Evolutionary conservation across 35 echinoderm and acorn worm genomes (phyloP), one percentile per base, ranked within the genome.

Genomic region (Acanthaster planci): DNA sequence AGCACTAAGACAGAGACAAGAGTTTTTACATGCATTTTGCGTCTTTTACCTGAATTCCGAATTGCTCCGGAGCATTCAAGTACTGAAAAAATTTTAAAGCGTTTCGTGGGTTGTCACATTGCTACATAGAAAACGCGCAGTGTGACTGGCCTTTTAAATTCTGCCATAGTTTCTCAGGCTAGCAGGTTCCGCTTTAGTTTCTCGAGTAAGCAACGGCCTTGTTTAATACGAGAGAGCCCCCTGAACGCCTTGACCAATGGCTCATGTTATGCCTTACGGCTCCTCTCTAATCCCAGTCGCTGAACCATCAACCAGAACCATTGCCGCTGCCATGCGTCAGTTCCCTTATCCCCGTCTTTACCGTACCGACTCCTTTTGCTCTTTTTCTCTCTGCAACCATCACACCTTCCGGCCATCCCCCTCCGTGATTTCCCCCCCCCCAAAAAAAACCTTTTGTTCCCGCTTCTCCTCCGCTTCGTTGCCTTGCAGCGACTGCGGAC

Each of bases 391-490:
- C n/a, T n/a, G n/a, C n/a, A n/a, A n/a, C 64, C 14, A 21, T 34
- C 64, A 26, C 34, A 1, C 64, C 64, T 72, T 10, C 64, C 64
- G 64, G 64, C 64, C 64, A 72, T 72, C 30, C 64, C 64, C 64
- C 23, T 14, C 64, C 42, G 42, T 72, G 64, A 72, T 34, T 72
- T 26, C 64, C 34, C 26, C 64, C n/a, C n/a, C n/a, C n/a, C n/a
- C n/a, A n/a, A n/a, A n/a, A 72, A 72, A 47, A 19, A 72, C 30
- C 64, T 72, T 72, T 72, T 72, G 64, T 72, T 72, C 64, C 10
- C 64, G 64, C 30, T 35, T 72, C 27, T 60, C 27, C 57, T 2
- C 57, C 21, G 19, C 21, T 60, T 30, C 21, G 0, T 5, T 72
- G 26, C n/a, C 29, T 34, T 26, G 2, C 30, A 26, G 64, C 29